These are phyloP conservation scores for Sterrhoptilus dennistouni DNA, from an alignment of 2,113 vertebrate genomes.

Conservation along the genomic window DNA sequence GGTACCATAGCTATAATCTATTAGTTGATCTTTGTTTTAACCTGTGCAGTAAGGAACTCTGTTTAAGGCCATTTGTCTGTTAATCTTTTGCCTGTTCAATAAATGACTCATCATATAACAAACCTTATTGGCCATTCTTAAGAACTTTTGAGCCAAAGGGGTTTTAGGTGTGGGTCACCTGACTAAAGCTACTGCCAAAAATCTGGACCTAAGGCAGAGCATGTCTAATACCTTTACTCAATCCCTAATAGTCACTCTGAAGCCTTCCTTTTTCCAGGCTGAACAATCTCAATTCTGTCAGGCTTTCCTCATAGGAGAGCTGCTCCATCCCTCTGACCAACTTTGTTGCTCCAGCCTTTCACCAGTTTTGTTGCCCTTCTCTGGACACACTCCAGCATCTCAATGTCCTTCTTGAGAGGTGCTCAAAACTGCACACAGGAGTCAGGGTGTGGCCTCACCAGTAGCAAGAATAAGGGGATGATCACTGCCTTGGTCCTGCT, in stretches of 20 bases:
- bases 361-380: not conserved
- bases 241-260: not conserved
- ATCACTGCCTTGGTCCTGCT: not conserved
- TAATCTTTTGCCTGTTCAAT: not conserved
- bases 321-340: not conserved
- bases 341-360: not conserved
- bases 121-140: not conserved
- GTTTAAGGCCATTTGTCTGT: not conserved
- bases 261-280: not conserved
- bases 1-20: not conserved
- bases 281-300: not conserved
- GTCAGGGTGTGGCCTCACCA: fast-evolving
- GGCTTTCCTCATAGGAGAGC: not conserved
- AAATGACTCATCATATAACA: not conserved
- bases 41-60: no score
- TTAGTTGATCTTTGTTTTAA: not conserved
- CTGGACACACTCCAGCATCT: not conserved
- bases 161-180: not conserved
- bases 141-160: not conserved
- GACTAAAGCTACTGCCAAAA: not conserved
- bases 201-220: not conserved
- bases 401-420: not conserved
- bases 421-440: not conserved
- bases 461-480: no score
- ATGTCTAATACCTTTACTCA: no score